Percentiles rank a stretch among this genome's conserved stretches.
These are phyloP conservation scores for Malacoraja senta DNA, from an alignment of 2,797 vertebrate genomes.

Conservation along the genomic window DNA sequence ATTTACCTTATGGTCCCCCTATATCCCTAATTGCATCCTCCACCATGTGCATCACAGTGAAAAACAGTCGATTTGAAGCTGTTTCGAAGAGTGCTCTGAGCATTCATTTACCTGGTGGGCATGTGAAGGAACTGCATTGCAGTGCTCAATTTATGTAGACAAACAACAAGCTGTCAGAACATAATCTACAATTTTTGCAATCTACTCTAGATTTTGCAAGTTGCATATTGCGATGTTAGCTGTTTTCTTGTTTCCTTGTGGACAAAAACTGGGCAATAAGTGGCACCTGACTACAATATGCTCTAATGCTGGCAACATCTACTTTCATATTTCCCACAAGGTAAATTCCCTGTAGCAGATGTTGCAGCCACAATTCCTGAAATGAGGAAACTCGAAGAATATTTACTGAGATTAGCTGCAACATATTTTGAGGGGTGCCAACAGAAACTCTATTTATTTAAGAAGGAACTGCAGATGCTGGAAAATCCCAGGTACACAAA, in stretches of 20 bases:
- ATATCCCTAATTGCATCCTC: neutral
- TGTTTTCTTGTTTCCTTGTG: neutral
- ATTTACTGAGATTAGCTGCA: neutral
- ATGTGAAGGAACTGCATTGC: neutral
- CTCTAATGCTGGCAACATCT: neutral
- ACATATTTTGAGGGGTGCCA: neutral
- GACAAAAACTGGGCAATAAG: neutral
- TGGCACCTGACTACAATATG: neutral
- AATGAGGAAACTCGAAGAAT: neutral
- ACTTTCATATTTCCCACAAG: neutral
- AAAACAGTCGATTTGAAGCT: neutral
- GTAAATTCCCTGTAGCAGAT: neutral
- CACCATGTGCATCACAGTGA: neutral
- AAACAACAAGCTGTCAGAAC: neutral
- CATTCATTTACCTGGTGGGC: neutral
- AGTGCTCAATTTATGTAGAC: neutral
- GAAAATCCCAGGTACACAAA: too few relatives aligned
- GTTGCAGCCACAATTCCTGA: neutral
- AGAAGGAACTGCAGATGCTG: too few relatives aligned
- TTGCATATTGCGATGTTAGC: neutral
- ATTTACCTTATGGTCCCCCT: neutral
- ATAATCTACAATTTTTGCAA: too few relatives aligned
- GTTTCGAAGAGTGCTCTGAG: neutral
- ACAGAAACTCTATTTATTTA: neutral
- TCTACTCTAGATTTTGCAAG: neutral